Conservation (phyloP, 2,113 vertebrate genomes). For the Alouatta palliata region DNA sequence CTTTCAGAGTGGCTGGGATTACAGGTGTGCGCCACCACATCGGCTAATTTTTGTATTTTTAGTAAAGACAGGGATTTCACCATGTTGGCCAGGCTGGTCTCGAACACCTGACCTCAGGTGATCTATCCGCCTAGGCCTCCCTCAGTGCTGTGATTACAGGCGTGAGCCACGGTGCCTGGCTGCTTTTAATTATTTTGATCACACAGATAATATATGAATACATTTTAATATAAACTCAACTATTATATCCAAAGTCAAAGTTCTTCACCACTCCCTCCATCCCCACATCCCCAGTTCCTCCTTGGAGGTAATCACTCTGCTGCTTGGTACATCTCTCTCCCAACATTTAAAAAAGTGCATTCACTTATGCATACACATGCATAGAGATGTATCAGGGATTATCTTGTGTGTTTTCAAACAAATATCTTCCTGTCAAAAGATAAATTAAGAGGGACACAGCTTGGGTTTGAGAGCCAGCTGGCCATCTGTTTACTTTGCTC, state of each 20-base stretch:
- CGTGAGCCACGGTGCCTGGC: too few species aligned
- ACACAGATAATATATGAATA: neutral
- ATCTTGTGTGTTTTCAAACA: slow-evolving; percentile 14
- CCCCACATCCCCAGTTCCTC: neutral
- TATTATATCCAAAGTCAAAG: neutral
- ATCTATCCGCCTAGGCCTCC: too few species aligned
- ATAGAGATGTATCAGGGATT: neutral
- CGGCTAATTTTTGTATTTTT: too few species aligned
- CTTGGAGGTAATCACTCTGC: neutral
- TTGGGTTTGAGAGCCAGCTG: slow-evolving; percentile 30
- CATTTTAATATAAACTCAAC: slow-evolving; percentile 1
- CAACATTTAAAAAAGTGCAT: neutral
- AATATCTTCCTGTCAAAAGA: neutral
- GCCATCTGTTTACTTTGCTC: slow-evolving; percentile 45
- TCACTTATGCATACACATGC: neutral
- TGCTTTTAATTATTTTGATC: neutral
- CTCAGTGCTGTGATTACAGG: too few species aligned
- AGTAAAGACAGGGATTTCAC: too few species aligned
- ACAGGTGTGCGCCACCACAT: too few species aligned
- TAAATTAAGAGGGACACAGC: neutral
- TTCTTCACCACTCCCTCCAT: neutral
- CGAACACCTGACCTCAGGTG: too few species aligned
- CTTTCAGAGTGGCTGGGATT: too few species aligned
- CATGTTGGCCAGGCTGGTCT: too few species aligned
- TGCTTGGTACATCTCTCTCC: neutral